A percentile compares a stretch with the other conserved stretches of the same genome.
Conservation (phyloP, 2,888 invertebrate species). For the Ceraclea dissimilis region DNA sequence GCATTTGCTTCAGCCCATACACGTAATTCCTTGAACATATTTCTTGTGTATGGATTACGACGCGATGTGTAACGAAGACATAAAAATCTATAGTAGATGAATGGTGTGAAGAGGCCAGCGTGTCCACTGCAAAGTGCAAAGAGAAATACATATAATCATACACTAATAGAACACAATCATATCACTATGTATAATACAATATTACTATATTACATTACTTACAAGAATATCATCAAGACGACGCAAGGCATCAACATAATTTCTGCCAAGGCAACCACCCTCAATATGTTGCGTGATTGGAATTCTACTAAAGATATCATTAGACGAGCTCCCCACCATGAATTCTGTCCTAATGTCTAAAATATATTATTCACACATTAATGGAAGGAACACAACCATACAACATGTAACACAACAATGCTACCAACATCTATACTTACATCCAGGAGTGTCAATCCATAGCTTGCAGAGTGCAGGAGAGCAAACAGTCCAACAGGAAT, state of each 20-base stretch:
- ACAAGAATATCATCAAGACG: slow-evolving; percentile 77
- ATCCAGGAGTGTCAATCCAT: slow-evolving; percentile 81
- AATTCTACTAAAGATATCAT: slow-evolving; percentile 83
- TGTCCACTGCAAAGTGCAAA: slow-evolving; percentile 72
- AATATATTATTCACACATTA: neutral
- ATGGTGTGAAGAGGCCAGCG: slow-evolving; percentile 84
- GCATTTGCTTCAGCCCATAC: slow-evolving; percentile 62
- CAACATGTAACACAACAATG: too few species aligned
- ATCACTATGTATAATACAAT: neutral
- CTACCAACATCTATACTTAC: slow-evolving; percentile 56
- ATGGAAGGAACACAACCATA: too few species aligned
- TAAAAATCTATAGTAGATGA: slow-evolving; percentile 96
- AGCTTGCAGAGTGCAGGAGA: slow-evolving; percentile 85
- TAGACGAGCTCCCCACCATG: slow-evolving; percentile 81
- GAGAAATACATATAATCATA: neutral
- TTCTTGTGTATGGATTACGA: slow-evolving; percentile 93
- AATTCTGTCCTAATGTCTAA: slow-evolving; percentile 86
- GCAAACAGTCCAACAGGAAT: slow-evolving; percentile 90
- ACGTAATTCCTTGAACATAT: slow-evolving; percentile 84
- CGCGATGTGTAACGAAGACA: slow-evolving; percentile 86
- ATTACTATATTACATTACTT: slow-evolving; percentile 40
- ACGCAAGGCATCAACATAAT: slow-evolving; percentile 85
- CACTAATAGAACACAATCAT: neutral
- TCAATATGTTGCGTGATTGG: slow-evolving; percentile 83
- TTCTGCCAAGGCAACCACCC: slow-evolving; percentile 87